Evolutionary conservation across 2,797 vertebrate species (phyloP).

Genomic region (Cephalopachus bancanus): DNA sequence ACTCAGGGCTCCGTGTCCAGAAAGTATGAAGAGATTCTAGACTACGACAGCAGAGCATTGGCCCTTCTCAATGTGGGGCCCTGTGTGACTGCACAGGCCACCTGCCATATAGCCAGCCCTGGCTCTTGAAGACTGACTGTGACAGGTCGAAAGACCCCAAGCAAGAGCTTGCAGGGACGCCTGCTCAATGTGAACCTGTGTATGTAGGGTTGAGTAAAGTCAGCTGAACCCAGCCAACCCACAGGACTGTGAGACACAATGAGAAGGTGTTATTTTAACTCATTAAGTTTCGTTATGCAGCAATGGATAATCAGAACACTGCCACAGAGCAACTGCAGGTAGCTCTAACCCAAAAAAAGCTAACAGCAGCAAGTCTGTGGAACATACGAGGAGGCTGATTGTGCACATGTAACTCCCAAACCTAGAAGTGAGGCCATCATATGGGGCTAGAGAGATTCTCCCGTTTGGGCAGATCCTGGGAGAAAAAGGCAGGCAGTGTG

Average conservation of each 20-base stretch:
- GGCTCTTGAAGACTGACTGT: neutral
- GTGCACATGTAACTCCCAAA: neutral
- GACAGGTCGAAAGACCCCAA: neutral
- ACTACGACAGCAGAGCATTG: neutral
- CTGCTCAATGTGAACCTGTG: too few relatives aligned
- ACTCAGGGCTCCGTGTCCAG: neutral
- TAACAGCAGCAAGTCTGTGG: neutral
- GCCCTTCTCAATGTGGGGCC: neutral
- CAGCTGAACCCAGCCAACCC: neutral
- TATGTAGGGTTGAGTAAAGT: too few relatives aligned
- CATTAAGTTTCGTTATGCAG: neutral
- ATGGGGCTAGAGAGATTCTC: neutral
- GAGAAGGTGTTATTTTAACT: conserved; percentile 16
- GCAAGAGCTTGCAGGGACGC: neutral
- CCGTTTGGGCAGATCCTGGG: neutral
- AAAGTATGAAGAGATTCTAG: neutral
- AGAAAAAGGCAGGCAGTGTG: neutral
- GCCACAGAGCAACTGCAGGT: neutral
- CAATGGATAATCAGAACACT: conserved; percentile 44
- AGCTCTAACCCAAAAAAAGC: conserved; percentile 43
- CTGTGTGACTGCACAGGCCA: neutral
- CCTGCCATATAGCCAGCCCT: neutral
- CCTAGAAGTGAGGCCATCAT: neutral
- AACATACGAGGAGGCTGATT: neutral
- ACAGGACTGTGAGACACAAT: neutral